phyloP scores from a whole-genome alignment of 2,113 vertebrate species.

The Cyphomyrus discorhynchus region DNA sequence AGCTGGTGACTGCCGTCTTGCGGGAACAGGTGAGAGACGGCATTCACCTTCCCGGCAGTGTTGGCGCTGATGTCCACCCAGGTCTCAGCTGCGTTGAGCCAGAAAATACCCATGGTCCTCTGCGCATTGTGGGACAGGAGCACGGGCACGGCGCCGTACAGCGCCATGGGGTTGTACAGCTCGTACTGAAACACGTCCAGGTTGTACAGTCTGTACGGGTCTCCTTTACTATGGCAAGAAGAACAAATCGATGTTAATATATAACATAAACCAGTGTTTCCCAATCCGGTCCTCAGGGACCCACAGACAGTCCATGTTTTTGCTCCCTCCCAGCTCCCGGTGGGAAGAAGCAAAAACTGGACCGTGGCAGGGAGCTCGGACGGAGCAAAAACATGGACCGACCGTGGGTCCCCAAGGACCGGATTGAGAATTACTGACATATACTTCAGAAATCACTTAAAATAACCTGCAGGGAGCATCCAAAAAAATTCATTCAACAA shows the following conservation, averaged over 20 bases:
- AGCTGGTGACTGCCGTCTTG: neutral
- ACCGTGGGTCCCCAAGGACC: too few species aligned
- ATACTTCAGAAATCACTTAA: neutral
- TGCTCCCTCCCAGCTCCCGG: neutral
- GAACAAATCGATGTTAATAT: neutral
- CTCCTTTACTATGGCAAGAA: conserved; percentile 64
- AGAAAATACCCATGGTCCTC: conserved; percentile 78
- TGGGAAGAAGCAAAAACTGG: too few species aligned
- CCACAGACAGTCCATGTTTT: neutral
- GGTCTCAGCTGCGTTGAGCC: conserved; percentile 87
- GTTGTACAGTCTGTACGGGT: conserved; percentile 85
- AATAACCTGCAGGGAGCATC: neutral
- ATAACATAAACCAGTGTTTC: too few species aligned
- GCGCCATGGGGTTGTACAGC: conserved; percentile 79
- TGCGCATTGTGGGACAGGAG: conserved; percentile 73
- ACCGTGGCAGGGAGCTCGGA: neutral
- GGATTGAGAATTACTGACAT: neutral
- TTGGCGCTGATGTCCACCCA: conserved; percentile 90
- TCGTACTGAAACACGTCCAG: conserved; percentile 94
- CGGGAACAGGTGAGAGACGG: neutral
- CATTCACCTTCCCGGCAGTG: conserved; percentile 68
- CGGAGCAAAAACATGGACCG: neutral
- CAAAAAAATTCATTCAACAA: neutral
- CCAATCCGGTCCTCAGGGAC: neutral
- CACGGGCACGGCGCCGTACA: conserved; percentile 81